Conservation (phyloP, 1,140 invertebrate genomes). For the Musca domestica region DNA sequence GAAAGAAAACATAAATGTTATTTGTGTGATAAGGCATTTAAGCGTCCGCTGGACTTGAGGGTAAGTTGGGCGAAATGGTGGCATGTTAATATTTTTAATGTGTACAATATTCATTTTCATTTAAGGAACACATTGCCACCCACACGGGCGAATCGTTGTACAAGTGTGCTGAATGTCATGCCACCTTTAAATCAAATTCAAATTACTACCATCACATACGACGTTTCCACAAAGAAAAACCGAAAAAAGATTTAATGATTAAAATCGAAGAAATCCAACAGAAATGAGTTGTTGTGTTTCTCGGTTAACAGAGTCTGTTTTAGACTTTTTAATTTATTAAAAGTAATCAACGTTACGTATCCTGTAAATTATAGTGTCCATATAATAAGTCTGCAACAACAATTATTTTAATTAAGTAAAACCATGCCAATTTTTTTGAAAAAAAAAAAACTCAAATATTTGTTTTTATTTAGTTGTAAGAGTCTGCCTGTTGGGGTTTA, state of each 20-base stretch:
- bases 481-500: no score
- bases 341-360: no score
- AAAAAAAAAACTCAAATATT: no score
- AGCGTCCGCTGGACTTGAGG: slow-evolving; percentile 35
- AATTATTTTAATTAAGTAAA: no score
- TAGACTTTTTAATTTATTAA: no score
- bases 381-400: no score
- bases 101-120: not conserved
- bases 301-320: no score
- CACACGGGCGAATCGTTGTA: slow-evolving; percentile 46
- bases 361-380: no score
- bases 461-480: no score
- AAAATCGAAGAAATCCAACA: not conserved
- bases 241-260: slow-evolving; percentile 24
- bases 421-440: no score
- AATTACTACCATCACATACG: slow-evolving; percentile 51
- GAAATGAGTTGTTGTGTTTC: no score
- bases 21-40: slow-evolving; percentile 49
- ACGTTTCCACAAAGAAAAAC: slow-evolving; percentile 46
- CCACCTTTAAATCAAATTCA: slow-evolving; percentile 49
- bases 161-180: slow-evolving; percentile 45
- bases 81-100: not conserved
- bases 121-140: slow-evolving; percentile 50
- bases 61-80: slow-evolving; percentile 31
- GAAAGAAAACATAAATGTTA: slow-evolving; percentile 39